Percentiles rank a stretch among this genome's conserved stretches.
Conservation (phyloP, 2,797 vertebrate genomes). For the Jordanella pulchra region DNA sequence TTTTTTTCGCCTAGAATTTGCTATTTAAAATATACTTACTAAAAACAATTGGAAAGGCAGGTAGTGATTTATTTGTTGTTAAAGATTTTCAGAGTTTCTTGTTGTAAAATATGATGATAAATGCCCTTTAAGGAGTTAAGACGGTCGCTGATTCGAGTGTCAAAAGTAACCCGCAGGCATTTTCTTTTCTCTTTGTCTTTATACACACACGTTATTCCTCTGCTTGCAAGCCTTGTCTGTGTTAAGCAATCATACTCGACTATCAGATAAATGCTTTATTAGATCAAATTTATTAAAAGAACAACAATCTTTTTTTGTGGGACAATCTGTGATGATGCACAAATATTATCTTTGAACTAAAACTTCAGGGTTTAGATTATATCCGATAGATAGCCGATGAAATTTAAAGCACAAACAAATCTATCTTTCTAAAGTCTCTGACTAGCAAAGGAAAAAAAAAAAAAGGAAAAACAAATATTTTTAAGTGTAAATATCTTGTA, state of each 20-base stretch:
- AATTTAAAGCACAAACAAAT: conserved; percentile 67
- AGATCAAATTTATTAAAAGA: conserved; percentile 47
- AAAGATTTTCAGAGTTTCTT: not conserved
- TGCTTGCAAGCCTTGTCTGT: conserved; percentile 34
- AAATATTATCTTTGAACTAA: conserved; percentile 66
- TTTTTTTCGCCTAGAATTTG: not conserved
- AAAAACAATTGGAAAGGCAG: not conserved
- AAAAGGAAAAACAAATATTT: conserved; percentile 31
- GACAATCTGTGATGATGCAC: conserved; percentile 74
- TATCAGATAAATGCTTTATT: conserved; percentile 63
- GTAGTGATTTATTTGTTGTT: not conserved
- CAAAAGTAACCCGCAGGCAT: conserved; percentile 7
- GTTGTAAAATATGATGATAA: not conserved
- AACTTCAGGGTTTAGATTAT: conserved; percentile 71
- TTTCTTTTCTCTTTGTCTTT: not conserved
- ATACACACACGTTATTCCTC: conserved; percentile 27
- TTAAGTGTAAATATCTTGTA: conserved; percentile 73
- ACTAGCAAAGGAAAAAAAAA: conserved; percentile 37
- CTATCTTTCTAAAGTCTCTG: conserved; percentile 64
- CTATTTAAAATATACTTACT: not conserved
- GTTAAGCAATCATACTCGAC: conserved; percentile 47
- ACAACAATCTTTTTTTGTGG: conserved; percentile 69
- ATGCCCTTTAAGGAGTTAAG: conserved; percentile 3
- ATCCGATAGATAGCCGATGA: conserved; percentile 54
- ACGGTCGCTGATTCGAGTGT: not conserved